These are phyloP conservation scores for Fundulus diaphanus DNA, from an alignment of 2,797 vertebrate genomes.

Conservation along the genomic window DNA sequence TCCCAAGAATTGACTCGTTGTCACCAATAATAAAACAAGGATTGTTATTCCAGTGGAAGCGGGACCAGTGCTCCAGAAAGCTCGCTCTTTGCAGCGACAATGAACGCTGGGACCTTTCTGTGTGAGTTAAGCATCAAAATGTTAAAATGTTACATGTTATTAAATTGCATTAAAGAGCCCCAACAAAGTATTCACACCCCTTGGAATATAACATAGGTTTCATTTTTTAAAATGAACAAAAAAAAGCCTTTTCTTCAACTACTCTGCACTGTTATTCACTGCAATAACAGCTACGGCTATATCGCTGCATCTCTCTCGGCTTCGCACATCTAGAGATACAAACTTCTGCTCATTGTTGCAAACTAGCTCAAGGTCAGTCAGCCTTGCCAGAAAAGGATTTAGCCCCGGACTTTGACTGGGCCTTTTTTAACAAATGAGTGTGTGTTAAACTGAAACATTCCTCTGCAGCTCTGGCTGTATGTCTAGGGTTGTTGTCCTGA, in stretches of 20 bases:
- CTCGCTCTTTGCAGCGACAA: constrained; percentile 80
- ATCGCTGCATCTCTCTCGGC: background rate
- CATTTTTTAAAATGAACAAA: too few species aligned
- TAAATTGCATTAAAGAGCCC: background rate
- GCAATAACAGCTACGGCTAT: background rate
- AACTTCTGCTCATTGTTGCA: background rate
- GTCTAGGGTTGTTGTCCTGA: background rate
- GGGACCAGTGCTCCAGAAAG: constrained; percentile 77
- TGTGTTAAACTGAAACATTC: background rate
- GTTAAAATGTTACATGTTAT: background rate
- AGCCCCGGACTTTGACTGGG: background rate
- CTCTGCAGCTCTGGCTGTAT: background rate
- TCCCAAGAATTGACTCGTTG: background rate
- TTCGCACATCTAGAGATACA: background rate
- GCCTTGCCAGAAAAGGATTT: background rate
- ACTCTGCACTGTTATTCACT: background rate
- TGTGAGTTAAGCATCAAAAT: constrained; percentile 72
- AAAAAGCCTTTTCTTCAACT: too few species aligned
- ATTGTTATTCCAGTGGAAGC: constrained; percentile 73
- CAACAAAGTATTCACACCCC: background rate
- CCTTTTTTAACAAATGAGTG: background rate
- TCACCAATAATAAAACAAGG: background rate
- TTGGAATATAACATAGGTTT: background rate
- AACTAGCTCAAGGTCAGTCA: background rate
- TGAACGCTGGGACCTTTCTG: constrained; percentile 78